These are phyloP conservation scores for Rhizoglyphus robini DNA, from an alignment of 1,140 invertebrate genomes.

Conservation along the genomic window DNA sequence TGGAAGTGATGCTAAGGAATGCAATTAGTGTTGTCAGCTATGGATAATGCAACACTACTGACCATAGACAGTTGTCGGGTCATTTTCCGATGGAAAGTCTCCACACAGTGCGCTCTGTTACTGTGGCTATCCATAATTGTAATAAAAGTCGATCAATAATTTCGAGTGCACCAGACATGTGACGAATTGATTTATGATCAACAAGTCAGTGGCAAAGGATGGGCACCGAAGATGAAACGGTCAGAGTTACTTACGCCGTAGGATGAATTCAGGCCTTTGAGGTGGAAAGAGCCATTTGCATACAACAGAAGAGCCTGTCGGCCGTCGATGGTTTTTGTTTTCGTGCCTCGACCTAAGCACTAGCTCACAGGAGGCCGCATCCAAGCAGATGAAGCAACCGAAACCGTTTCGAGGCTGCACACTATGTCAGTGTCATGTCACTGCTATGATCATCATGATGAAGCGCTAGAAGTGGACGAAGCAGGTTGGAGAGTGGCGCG, in stretches of 20 bases:
- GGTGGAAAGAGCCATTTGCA: conserved; percentile 3
- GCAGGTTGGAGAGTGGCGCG: neutral
- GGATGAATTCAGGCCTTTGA: conserved; percentile 1
- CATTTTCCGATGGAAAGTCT: no score
- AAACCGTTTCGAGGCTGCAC: neutral
- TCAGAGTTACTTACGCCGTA: conserved; percentile 12
- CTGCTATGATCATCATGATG: neutral
- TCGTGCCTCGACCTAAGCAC: neutral
- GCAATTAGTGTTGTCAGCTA: no score
- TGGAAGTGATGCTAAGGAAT: no score
- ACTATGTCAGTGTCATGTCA: neutral
- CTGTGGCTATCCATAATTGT: no score
- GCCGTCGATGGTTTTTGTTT: neutral
- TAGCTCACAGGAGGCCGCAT: neutral
- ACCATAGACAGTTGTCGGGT: no score
- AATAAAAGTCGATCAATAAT: no score
- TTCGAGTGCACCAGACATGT: no score
- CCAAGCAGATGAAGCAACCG: neutral
- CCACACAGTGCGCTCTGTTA: no score
- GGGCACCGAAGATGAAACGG: no score
- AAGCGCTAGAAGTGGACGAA: neutral
- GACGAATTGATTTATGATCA: no score
- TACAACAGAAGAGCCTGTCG: neutral
- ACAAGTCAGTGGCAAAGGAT: no score
- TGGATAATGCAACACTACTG: no score